Conservation (phyloP, 2,113 vertebrate species). For the Anthoscopus minutus region DNA sequence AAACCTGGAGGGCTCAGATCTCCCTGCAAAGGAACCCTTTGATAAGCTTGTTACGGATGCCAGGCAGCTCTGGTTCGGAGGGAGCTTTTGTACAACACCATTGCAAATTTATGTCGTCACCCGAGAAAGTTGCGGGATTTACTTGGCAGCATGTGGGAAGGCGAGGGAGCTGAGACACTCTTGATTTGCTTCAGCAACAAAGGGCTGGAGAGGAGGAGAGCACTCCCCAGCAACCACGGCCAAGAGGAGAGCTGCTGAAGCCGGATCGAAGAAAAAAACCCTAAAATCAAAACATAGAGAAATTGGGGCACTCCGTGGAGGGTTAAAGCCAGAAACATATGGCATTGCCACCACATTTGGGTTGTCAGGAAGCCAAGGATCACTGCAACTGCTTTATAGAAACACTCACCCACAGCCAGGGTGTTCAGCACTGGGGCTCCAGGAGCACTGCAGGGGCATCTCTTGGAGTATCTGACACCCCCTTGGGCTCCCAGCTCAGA, state of each 20-base stretch:
- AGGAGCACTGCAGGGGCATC: not conserved
- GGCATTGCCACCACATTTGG: not conserved
- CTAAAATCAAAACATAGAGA: not conserved
- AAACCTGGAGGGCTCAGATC: conserved; percentile 71
- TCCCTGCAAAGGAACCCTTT: conserved; percentile 63
- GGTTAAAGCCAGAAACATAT: not conserved
- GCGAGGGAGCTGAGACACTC: not conserved
- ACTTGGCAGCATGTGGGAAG: not conserved
- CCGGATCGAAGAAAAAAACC: not conserved
- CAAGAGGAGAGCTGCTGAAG: not conserved
- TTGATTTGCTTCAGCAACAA: not conserved
- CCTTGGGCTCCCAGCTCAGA: not conserved
- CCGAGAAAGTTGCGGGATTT: conserved; percentile 11
- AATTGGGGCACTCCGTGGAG: not conserved
- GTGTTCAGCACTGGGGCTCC: not conserved
- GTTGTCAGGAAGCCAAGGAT: not conserved
- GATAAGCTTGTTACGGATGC: conserved; percentile 71
- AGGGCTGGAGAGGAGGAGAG: not conserved
- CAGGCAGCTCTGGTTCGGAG: conserved; percentile 40
- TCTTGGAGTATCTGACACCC: not conserved
- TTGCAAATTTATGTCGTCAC: conserved; percentile 61
- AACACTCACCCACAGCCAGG: not conserved
- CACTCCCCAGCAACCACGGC: not conserved
- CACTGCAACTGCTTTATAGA: not conserved
- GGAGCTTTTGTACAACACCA: conserved; percentile 17